Evolutionary conservation across 2,797 vertebrate species (phyloP).

Genomic region (Discoglossus pictus): DNA sequence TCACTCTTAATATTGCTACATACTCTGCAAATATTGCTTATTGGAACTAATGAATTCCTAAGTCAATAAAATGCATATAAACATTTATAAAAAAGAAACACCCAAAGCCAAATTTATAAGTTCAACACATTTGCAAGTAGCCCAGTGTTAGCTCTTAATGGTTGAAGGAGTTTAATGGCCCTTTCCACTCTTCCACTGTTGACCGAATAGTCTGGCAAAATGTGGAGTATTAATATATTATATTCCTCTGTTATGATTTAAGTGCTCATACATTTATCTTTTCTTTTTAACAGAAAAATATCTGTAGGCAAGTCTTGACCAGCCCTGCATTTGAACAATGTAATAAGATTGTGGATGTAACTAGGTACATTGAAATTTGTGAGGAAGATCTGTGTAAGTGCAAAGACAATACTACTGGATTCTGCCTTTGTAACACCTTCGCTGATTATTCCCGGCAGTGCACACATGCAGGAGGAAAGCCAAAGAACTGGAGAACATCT

Average conservation of each 20-base stretch:
- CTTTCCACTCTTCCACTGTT: no score
- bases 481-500: constrained; percentile 75
- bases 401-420: constrained; percentile 10
- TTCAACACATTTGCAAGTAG: no score
- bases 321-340: constrained; percentile 71
- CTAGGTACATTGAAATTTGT: constrained; percentile 76
- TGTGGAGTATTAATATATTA: no score
- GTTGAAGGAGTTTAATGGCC: no score
- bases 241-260: no score
- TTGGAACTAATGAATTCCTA: neutral
- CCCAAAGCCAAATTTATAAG: no score
- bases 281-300: constrained; percentile 25
- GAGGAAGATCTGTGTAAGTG: constrained; percentile 78
- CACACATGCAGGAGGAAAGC: constrained; percentile 80
- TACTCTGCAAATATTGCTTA: constrained; percentile 60
- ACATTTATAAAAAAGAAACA: no score
- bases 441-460: constrained; percentile 88
- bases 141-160: no score
- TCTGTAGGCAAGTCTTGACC: constrained; percentile 75
- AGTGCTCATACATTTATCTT: no score
- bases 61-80: no score
- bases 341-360: constrained; percentile 65
- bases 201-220: no score
- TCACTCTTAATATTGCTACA: no score
- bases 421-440: constrained; percentile 81